Evolutionary conservation across 1,140 invertebrate species (phyloP), one percentile per base, ranked within the genome.

Genomic region (Zaprionus inermis): DNA sequence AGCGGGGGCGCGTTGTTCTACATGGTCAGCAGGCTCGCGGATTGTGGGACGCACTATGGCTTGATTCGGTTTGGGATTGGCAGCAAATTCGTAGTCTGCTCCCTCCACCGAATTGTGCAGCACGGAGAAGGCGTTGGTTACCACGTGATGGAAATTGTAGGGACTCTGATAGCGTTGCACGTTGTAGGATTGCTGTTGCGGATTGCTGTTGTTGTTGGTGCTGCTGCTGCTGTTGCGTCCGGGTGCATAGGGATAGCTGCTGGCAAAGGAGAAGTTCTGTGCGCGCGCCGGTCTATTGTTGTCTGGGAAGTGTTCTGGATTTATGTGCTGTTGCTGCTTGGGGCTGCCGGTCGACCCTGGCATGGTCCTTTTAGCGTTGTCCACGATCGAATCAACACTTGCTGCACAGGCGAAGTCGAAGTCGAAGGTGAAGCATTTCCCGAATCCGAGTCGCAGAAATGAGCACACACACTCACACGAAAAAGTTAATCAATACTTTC

Each of bases 21-120:
- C 67, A 64, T 61, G 30, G 14, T 73, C 54, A 10, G 16, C 32
- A 54, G 32, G 66, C 9, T 78, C 77, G 18, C 93, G 84, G 36
- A 93, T 84, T 22, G 92, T 92, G 22, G 93, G 93, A 72, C 93
- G 92, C 46, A 94, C 93, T 16, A 94, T 93, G 65, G 92, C 92
- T 49, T 86, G 82, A 72, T 93, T 93, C 10, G 93, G 93, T 76
- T 93, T 93, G 46, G 11, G 32, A 1, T 56, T 22, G 16, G 46
- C 44, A 9, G 30, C 30, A 7, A 54, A 51, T 30, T 79, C 79
- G 44, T 63, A 60, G n/a, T 81, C 69, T 5, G 32, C 24, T 9
- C 22, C 24, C 34, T 84, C 86, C 12, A 85, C 65, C 14, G 76
- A 74, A 30, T 90, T 84, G 66, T 84, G 84, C 46, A 91, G 72